These are phyloP conservation scores for Montipora cactus DNA, from an alignment of 64 coral and sea anemone genomes.

Conservation along the genomic window DNA sequence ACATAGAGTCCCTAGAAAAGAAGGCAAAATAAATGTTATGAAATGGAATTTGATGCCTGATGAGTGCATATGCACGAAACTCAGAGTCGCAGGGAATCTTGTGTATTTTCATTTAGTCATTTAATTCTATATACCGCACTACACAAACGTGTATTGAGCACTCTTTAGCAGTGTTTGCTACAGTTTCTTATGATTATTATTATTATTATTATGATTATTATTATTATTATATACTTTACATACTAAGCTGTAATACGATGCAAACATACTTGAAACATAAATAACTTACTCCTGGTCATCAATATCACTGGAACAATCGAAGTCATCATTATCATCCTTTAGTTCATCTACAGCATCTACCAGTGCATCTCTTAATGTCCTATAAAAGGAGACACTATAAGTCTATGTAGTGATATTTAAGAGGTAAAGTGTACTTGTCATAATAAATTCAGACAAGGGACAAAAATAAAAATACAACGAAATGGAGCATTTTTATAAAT, in stretches of 20 bases:
- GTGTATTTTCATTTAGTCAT: too few species aligned
- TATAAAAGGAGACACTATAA: background rate
- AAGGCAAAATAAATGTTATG: conserved; percentile 1
- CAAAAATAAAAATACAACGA: background rate
- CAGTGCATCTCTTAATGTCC: conserved; percentile 7
- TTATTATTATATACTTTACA: background rate
- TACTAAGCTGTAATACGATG: background rate
- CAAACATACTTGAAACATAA: background rate
- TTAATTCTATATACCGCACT: too few species aligned
- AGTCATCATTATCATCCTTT: background rate
- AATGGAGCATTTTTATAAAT: conserved; percentile 9
- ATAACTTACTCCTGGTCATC: conserved; percentile 18
- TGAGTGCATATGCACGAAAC: background rate
- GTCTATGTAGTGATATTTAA: background rate
- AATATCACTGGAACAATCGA: conserved; percentile 7
- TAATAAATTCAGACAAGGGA: conserved; percentile 5
- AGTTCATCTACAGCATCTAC: background rate
- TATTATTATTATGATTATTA: too few species aligned
- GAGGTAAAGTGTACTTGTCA: background rate
- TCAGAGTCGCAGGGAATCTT: too few species aligned
- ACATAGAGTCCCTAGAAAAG: conserved; percentile 2
- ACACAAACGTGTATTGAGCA: too few species aligned
- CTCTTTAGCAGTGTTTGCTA: background rate
- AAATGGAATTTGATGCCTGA: background rate
- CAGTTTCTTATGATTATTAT: too few species aligned